Conservation (phyloP, 2,888 invertebrate species). For the Lampropteryx suffumata region DNA sequence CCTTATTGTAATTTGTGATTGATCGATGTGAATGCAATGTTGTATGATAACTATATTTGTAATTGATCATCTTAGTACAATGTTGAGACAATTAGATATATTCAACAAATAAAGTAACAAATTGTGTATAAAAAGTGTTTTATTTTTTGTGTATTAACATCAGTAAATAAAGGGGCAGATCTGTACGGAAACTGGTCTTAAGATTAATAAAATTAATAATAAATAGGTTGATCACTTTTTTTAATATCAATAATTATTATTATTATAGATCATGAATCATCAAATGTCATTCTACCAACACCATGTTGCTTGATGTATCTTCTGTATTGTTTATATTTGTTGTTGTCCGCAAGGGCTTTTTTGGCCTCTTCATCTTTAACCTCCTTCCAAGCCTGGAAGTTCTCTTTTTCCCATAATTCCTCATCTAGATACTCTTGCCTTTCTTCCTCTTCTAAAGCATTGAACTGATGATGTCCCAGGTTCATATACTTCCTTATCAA, state of each 20-base stretch:
- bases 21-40: slow-evolving; percentile 63
- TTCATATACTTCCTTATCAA: slow-evolving; percentile 91
- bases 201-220: slow-evolving; percentile 24
- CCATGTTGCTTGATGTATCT: slow-evolving; percentile 96
- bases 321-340: slow-evolving; percentile 93
- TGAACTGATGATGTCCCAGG: slow-evolving; percentile 87
- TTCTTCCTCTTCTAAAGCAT: slow-evolving; percentile 88
- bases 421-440: slow-evolving; percentile 87
- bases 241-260: not conserved
- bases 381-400: slow-evolving; percentile 90
- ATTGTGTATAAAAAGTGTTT: slow-evolving; percentile 67
- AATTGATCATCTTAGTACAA: slow-evolving; percentile 68
- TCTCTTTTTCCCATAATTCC: slow-evolving; percentile 92
- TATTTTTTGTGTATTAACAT: slow-evolving; percentile 53
- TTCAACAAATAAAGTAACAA: slow-evolving; percentile 72
- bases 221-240: slow-evolving; percentile 20
- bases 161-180: slow-evolving; percentile 11
- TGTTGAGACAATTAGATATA: slow-evolving; percentile 68
- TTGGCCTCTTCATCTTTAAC: slow-evolving; percentile 93
- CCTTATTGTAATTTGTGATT: slow-evolving; percentile 77
- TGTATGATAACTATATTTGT: slow-evolving; percentile 49
- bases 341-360: slow-evolving; percentile 92
- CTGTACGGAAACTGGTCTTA: slow-evolving; percentile 16
- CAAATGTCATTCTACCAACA: slow-evolving; percentile 95
- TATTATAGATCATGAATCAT: slow-evolving; percentile 84